Percentiles rank a stretch among this genome's conserved stretches.
phyloP scores from a whole-genome alignment of 2,888 invertebrate species.

The Cheilosia impressa region DNA sequence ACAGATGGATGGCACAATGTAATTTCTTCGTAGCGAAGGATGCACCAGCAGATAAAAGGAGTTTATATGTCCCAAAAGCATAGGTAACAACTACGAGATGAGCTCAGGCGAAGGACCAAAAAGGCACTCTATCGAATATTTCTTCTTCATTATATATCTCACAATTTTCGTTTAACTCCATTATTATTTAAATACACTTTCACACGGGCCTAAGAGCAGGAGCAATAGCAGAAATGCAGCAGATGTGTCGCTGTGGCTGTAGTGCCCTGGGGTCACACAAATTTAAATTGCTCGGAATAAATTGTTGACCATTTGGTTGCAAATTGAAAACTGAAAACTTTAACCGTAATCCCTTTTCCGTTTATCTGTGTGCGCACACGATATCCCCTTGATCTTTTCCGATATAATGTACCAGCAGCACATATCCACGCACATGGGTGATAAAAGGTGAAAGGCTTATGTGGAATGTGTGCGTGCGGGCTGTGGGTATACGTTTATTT shows the following conservation, averaged over 20 bases:
- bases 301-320: slow-evolving; percentile 74
- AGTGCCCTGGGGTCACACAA: slow-evolving; percentile 67
- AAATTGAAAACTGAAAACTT: slow-evolving; percentile 72
- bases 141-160: slow-evolving; percentile 44
- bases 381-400: slow-evolving; percentile 68
- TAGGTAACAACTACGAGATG: not conserved
- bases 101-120: not conserved
- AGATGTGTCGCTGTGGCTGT: slow-evolving; percentile 49
- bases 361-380: slow-evolving; percentile 67
- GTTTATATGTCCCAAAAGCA: slow-evolving; percentile 48
- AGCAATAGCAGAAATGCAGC: slow-evolving; percentile 35
- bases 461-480: slow-evolving; percentile 1
- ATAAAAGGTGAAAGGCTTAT: slow-evolving; percentile 54
- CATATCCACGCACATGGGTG: slow-evolving; percentile 28
- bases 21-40: slow-evolving; percentile 46
- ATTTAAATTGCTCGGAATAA: slow-evolving; percentile 72
- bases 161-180: slow-evolving; percentile 59
- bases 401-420: slow-evolving; percentile 28
- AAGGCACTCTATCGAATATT: slow-evolving; percentile 22
- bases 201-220: slow-evolving; percentile 9
- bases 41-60: slow-evolving; percentile 57
- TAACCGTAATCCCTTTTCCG: slow-evolving; percentile 62
- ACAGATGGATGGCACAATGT: slow-evolving; percentile 27
- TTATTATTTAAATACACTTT: slow-evolving; percentile 44
- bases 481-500: slow-evolving; percentile 19